A percentile compares a stretch with the other conserved stretches of the same genome.
These are phyloP conservation scores for Yponomeuta sedellus DNA, from an alignment of 2,888 invertebrate species.

Conservation along the genomic window DNA sequence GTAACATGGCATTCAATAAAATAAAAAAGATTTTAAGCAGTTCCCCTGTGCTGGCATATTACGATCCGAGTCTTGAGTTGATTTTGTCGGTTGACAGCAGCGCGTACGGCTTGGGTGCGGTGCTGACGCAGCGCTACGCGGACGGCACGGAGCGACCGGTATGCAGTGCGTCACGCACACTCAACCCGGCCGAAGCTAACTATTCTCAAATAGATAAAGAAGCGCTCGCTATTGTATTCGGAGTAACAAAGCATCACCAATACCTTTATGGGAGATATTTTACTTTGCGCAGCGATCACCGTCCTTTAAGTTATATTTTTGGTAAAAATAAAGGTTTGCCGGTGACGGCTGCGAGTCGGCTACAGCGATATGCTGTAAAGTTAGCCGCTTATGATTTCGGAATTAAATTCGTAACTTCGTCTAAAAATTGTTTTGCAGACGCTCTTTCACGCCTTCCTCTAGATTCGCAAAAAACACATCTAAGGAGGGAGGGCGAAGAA, in stretches of 20 bases:
- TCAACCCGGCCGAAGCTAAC: background rate
- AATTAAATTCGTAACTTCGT: slow-evolving; percentile 10
- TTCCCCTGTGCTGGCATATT: slow-evolving; percentile 19
- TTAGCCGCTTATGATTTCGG: slow-evolving; percentile 14
- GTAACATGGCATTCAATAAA: slow-evolving; percentile 18
- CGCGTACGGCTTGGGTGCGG: too few relatives aligned
- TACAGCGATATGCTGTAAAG: slow-evolving; percentile 10
- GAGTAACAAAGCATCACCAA: slow-evolving; percentile 25
- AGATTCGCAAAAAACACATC: background rate
- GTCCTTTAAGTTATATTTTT: slow-evolving; percentile 13
- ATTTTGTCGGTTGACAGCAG: slow-evolving; percentile 28
- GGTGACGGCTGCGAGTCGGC: slow-evolving; percentile 12
- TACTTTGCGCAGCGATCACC: slow-evolving; percentile 9
- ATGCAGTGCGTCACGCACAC: slow-evolving; percentile 14
- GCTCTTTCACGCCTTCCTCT: slow-evolving; percentile 14
- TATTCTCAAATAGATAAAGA: slow-evolving; percentile 19
- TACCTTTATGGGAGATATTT: slow-evolving; percentile 13
- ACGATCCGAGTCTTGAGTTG: slow-evolving; percentile 18
- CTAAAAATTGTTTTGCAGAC: slow-evolving; percentile 12
- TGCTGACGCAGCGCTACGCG: slow-evolving; percentile 23
- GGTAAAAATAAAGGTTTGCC: slow-evolving; percentile 14
- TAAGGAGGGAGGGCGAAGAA: slow-evolving; percentile 4
- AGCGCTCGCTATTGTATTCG: slow-evolving; percentile 26
- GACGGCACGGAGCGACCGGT: slow-evolving; percentile 22
- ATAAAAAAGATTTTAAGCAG: slow-evolving; percentile 17